Conservation (phyloP, 2,888 invertebrate species). For the Laspeyria flexula region DNA sequence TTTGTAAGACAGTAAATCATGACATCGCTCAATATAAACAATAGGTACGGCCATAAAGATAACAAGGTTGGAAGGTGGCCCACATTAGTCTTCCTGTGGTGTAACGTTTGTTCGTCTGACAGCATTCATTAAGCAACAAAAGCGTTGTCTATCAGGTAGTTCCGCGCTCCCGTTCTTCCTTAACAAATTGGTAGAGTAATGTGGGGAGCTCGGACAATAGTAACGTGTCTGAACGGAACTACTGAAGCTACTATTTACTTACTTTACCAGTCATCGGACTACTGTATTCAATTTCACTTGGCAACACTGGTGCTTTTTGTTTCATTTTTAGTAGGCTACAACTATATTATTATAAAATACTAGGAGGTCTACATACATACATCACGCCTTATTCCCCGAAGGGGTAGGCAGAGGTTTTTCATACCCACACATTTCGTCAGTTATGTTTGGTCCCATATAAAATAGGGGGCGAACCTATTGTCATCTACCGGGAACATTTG, state of each 20-base stretch:
- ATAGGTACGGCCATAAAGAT: conserved; percentile 69
- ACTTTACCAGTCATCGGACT: conserved; percentile 28
- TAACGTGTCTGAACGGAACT: conserved; percentile 48
- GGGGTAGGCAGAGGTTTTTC: too few species aligned
- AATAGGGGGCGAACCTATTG: too few species aligned
- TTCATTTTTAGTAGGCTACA: not conserved
- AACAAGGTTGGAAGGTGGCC: conserved; percentile 70
- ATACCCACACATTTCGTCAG: too few species aligned
- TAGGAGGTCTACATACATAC: too few species aligned
- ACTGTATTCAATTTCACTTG: conserved; percentile 38
- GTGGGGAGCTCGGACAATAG: conserved; percentile 63
- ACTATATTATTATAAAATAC: too few species aligned
- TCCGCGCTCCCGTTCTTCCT: conserved; percentile 64
- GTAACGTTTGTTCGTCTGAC: conserved; percentile 75
- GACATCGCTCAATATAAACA: conserved; percentile 68
- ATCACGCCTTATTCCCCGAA: too few species aligned
- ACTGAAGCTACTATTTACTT: conserved; percentile 47
- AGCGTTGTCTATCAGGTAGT: conserved; percentile 76
- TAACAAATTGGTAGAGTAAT: conserved; percentile 75
- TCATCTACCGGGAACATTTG: too few species aligned
- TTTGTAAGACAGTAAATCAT: conserved; percentile 54
- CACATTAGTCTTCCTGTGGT: conserved; percentile 69
- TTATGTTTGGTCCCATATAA: too few species aligned
- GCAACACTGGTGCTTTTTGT: conserved; percentile 13
- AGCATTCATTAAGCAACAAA: conserved; percentile 80